A percentile compares a stretch with the other conserved stretches of the same genome.
Evolutionary conservation across 2,797 vertebrate species (phyloP).

Genomic region (Aselliscus stoliczkanus): DNA sequence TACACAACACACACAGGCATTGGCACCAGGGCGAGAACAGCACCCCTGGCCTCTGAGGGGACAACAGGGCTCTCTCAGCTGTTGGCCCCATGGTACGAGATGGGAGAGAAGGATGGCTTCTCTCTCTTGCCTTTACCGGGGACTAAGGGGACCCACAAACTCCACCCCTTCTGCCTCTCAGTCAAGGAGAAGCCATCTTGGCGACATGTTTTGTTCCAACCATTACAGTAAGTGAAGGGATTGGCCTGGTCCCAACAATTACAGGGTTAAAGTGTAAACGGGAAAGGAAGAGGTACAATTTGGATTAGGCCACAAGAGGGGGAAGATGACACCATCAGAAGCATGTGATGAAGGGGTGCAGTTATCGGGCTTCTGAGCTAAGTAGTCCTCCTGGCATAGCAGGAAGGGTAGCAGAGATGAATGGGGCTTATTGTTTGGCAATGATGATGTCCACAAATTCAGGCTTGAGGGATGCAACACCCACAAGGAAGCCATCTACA

Average conservation of each 20-base stretch:
- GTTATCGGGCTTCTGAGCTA: constrained; percentile 57
- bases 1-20: background rate
- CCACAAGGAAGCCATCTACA: constrained; percentile 97
- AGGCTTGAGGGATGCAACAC: constrained; percentile 95
- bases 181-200: constrained; percentile 35
- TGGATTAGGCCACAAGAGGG: background rate
- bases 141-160: background rate
- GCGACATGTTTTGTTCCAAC: constrained; percentile 65
- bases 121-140: background rate
- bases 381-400: constrained; percentile 42
- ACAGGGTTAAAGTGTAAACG: constrained; percentile 4
- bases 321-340: constrained; percentile 49
- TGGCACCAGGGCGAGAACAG: background rate
- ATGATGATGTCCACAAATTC: constrained; percentile 97
- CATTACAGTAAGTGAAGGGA: constrained; percentile 31
- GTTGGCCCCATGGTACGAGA: background rate
- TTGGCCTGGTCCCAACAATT: constrained; percentile 57
- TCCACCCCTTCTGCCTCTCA: background rate
- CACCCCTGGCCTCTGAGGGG: background rate
- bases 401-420: background rate
- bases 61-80: background rate
- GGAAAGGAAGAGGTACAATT: background rate
- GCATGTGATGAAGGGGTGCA: background rate
- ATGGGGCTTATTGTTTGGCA: constrained; percentile 87
- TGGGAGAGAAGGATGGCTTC: background rate